A percentile compares a stretch with the other conserved stretches of the same genome.
These are phyloP conservation scores for Ceratoteleas bidentatus DNA, from an alignment of 1,140 invertebrate species.

Conservation along the genomic window DNA sequence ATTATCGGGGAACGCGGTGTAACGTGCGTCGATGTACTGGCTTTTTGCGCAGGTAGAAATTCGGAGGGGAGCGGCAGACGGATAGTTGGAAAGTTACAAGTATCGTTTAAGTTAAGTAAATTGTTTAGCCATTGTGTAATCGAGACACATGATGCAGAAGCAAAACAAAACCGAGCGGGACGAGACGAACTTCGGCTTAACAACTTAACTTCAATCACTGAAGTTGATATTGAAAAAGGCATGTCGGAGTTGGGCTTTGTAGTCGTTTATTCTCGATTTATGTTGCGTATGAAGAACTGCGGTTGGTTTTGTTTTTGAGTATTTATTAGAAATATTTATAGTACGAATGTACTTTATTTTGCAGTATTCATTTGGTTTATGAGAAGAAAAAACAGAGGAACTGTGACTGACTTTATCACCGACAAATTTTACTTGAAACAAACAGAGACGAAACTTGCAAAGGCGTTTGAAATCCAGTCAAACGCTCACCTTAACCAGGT, in stretches of 20 bases:
- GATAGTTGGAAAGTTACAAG: neutral
- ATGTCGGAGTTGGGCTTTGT: neutral
- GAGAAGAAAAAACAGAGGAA: too few relatives aligned
- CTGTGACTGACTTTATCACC: too few relatives aligned
- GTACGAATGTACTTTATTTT: too few relatives aligned
- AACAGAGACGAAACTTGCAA: too few relatives aligned
- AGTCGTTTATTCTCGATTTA: slow-evolving; percentile 21
- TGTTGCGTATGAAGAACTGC: neutral
- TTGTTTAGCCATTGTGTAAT: neutral
- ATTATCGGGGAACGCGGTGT: neutral
- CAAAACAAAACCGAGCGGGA: neutral
- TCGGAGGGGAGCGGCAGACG: neutral
- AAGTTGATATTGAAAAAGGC: neutral
- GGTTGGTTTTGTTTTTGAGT: neutral
- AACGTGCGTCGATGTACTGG: neutral
- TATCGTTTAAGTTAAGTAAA: neutral
- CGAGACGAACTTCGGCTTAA: neutral
- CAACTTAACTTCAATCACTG: neutral
- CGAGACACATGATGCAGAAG: neutral
- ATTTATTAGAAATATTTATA: too few relatives aligned
- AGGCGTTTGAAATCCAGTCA: too few relatives aligned
- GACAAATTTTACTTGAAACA: too few relatives aligned
- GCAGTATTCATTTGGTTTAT: too few relatives aligned
- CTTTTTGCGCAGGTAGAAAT: neutral
- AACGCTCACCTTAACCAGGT: too few relatives aligned